These are phyloP conservation scores for Pandemis heparana DNA, from an alignment of 2,888 invertebrate species.

Conservation along the genomic window DNA sequence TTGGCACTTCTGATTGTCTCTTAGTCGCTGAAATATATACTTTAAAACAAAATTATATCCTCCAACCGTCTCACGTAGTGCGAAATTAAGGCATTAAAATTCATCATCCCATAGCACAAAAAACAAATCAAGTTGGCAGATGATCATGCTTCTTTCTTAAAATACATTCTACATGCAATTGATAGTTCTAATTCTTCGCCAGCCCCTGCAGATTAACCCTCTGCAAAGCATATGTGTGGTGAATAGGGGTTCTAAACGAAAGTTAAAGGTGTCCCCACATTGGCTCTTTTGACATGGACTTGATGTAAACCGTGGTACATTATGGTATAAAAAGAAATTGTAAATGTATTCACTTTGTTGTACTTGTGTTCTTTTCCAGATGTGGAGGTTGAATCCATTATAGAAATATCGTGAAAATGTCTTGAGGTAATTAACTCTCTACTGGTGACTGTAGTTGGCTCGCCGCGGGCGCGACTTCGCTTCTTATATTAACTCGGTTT, in stretches of 20 bases:
- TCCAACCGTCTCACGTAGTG: neutral
- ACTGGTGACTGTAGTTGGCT: slow-evolving; percentile 83
- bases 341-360: slow-evolving; percentile 84
- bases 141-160: neutral
- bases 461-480: slow-evolving; percentile 53
- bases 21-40: neutral
- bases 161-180: neutral
- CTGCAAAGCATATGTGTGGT: slow-evolving; percentile 6
- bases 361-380: slow-evolving; percentile 86
- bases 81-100: neutral
- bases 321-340: slow-evolving; percentile 56
- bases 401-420: slow-evolving; percentile 84
- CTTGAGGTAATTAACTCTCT: slow-evolving; percentile 86
- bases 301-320: slow-evolving; percentile 82
- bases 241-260: slow-evolving; percentile 7
- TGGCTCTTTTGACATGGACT: slow-evolving; percentile 72
- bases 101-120: neutral
- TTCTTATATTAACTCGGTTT: slow-evolving; percentile 70
- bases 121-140: neutral
- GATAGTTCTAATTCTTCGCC: neutral
- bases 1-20: neutral
- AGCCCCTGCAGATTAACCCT: neutral
- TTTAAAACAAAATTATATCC: neutral
- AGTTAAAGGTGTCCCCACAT: slow-evolving; percentile 40
- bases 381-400: slow-evolving; percentile 85